Base-by-base conservation (phyloP, 2,113 vertebrate species). In the Chaetura pelagica region DNA sequence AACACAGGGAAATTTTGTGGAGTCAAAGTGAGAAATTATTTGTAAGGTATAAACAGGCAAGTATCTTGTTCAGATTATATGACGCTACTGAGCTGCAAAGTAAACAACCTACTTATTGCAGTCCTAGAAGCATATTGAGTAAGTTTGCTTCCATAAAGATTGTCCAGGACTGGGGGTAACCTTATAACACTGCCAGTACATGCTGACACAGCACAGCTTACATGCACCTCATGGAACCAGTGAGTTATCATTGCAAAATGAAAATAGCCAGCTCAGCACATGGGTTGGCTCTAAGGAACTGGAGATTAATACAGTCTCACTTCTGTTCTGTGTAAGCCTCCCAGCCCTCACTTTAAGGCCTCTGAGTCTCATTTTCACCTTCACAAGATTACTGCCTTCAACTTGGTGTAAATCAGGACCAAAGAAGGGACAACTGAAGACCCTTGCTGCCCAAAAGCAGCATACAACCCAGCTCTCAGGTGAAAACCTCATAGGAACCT, bases 201-300 rank as follows among this genome's bases (percentile, higher is more conserved):
- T 83, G 24, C 54, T 52, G 49, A 89, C 19, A 17, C 27, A 51
- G 49, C 59, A 68, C 30, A 66, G 24, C 0, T 68, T 38, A 34
- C 35, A 21, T 0, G 0, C 30, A n/a, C 17, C 29, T 67, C 1
- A 2, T 3, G 2, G 84, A 90, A 76, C 11, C 62, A 29, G 4
- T 8, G 42, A 74, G 17, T 34, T 75, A 30, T 32, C 61, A 35
- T 62, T 30, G 58, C 54, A 83, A 58, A 79, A 63, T 42, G 32
- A 89, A 32, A 62, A 59, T 32, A 76, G 8, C 5, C 44, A 79
- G 17, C 34, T 68, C 38, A 42, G 72, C 38, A 35, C 24, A 9
- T 34, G 16, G 16, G 2, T 3, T 35, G 34, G 23, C 49, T 2
- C 0, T 55, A 48, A 89, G 24, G 51, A 82, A 49, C 0, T 10